Percentiles rank a stretch among this genome's conserved stretches.
Conservation (phyloP, 2,797 vertebrate genomes). For the Parotocinclus haroldoi region DNA sequence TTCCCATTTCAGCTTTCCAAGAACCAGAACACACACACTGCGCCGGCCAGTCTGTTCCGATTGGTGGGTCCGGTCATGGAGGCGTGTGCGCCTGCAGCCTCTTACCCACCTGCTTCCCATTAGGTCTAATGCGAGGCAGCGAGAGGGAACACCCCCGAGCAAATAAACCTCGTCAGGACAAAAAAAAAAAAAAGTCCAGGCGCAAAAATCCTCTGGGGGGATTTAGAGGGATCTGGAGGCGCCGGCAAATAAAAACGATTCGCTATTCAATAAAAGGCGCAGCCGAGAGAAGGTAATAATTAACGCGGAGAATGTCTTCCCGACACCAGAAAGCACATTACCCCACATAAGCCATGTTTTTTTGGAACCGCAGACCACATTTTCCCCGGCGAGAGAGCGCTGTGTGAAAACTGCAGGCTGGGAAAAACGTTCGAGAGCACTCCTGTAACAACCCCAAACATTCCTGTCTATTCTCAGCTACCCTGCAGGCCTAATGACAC, state of each 20-base stretch:
- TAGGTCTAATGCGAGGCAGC: constrained; percentile 47
- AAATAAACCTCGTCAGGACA: constrained; percentile 40
- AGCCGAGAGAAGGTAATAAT: background rate
- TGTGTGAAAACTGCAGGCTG: constrained; percentile 10
- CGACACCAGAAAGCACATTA: no score
- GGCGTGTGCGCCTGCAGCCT: no score
- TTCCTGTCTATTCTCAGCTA: constrained; percentile 8
- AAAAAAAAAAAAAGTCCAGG: constrained; percentile 18
- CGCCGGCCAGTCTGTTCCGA: no score
- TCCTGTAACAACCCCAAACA: constrained; percentile 21
- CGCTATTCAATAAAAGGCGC: background rate
- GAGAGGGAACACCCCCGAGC: constrained; percentile 23
- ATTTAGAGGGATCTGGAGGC: background rate
- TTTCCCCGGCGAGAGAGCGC: no score
- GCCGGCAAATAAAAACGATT: constrained; percentile 15
- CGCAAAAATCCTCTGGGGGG: constrained; percentile 8
- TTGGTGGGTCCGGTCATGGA: no score
- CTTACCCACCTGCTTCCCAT: constrained; percentile 49
- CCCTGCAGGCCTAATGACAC: constrained; percentile 9
- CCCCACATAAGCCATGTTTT: no score
- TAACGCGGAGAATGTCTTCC: background rate
- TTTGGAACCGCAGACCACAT: no score
- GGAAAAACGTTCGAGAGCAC: constrained; percentile 11
- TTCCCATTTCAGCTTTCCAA: no score
- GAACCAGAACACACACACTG: no score